Percentiles rank a stretch among this genome's conserved stretches.
These are phyloP conservation scores for Philotrypesis tridentata DNA, from an alignment of 1,140 invertebrate species.

Conservation along the genomic window DNA sequence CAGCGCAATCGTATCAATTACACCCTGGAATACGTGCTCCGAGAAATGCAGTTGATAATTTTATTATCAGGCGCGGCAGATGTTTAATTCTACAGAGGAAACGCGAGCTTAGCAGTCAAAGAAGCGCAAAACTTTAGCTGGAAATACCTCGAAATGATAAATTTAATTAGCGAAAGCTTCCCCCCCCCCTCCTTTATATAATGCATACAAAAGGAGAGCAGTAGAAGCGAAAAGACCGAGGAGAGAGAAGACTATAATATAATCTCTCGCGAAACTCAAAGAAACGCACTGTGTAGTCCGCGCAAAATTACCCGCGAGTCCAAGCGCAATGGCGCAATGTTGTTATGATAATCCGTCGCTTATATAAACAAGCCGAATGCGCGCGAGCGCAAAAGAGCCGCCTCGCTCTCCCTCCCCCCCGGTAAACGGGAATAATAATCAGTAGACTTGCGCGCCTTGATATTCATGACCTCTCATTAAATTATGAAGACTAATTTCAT, in stretches of 20 bases:
- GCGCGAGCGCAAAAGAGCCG: not conserved
- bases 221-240: not conserved
- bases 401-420: too few relatives aligned
- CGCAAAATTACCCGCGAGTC: not conserved
- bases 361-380: not conserved
- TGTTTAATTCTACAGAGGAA: too few relatives aligned
- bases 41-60: not conserved
- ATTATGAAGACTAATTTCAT: conserved; percentile 36
- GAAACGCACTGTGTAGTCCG: not conserved
- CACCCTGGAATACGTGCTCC: not conserved
- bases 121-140: not conserved
- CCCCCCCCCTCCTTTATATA: too few relatives aligned
- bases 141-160: not conserved
- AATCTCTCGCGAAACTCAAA: not conserved
- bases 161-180: conserved; percentile 21
- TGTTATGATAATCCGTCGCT: not conserved
- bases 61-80: not conserved
- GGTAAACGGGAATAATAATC: conserved; percentile 31
- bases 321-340: not conserved
- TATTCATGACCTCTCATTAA: conserved; percentile 24
- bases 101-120: not conserved
- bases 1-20: not conserved
- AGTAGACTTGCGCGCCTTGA: not conserved
- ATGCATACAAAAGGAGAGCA: not conserved
- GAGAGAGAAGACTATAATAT: not conserved